Conservation (phyloP, 1,140 invertebrate genomes). For the Conus ventricosus region DNA sequence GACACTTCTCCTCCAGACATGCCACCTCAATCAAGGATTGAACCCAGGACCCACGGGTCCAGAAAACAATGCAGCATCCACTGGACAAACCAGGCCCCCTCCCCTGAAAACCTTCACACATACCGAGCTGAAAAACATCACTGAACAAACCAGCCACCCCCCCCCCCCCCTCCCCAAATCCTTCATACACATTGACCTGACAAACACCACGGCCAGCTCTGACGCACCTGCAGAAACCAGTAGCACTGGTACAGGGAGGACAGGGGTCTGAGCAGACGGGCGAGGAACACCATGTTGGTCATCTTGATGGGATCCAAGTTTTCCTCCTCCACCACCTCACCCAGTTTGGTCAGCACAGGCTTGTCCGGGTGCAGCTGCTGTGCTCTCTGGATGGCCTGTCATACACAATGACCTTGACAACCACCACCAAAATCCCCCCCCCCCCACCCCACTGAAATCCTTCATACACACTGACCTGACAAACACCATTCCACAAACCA, state of each 20-base stretch:
- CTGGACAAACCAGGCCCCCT: too few relatives aligned
- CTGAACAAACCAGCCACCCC: too few relatives aligned
- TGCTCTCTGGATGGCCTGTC: conserved; percentile 11
- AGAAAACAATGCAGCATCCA: too few relatives aligned
- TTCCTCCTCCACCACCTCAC: conserved; percentile 11
- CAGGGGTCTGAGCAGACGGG: conserved; percentile 1
- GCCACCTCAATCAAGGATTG: too few relatives aligned
- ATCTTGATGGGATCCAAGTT: conserved; percentile 1
- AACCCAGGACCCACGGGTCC: too few relatives aligned
- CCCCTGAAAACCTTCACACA: too few relatives aligned
- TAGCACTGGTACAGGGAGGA: conserved; percentile 3
- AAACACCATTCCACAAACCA: not conserved
- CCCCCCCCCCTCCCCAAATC: too few relatives aligned
- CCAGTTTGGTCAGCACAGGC: conserved; percentile 4
- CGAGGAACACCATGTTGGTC: conserved; percentile 22
- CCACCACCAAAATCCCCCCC: not conserved
- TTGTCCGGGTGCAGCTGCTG: conserved; percentile 13
- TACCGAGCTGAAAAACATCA: too few relatives aligned
- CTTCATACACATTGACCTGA: too few relatives aligned
- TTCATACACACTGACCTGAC: not conserved
- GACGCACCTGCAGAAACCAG: conserved; percentile 26
- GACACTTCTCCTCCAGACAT: too few relatives aligned
- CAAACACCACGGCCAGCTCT: too few relatives aligned
- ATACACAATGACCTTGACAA: not conserved
- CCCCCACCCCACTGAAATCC: not conserved